A percentile compares a stretch with the other conserved stretches of the same genome.
Conservation (phyloP, 2,797 vertebrate genomes). For the Chrosomus eos region DNA sequence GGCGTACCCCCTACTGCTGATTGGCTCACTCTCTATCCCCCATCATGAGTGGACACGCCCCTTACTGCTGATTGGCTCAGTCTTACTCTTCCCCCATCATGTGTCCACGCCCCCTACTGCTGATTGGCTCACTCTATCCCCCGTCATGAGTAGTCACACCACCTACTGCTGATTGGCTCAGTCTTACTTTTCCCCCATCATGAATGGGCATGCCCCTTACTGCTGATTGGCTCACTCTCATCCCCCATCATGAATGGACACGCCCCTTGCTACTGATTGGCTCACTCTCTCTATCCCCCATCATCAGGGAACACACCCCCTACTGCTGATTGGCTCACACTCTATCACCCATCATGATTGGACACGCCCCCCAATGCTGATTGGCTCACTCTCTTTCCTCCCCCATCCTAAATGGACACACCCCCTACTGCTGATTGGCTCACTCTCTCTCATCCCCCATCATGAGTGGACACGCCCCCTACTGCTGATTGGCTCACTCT, state of each 20-base stretch:
- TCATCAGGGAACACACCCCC: background rate
- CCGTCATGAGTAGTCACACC: rapidly evolving
- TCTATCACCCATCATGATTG: background rate
- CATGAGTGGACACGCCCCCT: background rate
- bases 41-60: background rate
- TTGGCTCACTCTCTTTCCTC: background rate
- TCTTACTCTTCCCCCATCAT: background rate
- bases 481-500: background rate
- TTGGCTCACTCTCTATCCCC: background rate
- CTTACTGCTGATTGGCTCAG: background rate
- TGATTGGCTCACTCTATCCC: no score
- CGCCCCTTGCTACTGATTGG: background rate
- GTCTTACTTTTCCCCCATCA: no score
- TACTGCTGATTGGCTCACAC: background rate
- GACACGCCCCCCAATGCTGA: background rate
- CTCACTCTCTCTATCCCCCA: background rate
- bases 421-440: background rate
- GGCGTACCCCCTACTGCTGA: background rate
- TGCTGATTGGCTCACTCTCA: background rate
- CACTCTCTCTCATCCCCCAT: background rate
- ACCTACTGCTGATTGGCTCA: no score
- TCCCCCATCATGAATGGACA: background rate
- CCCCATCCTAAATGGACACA: no score
- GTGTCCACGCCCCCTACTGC: background rate
- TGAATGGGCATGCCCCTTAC: background rate